A percentile compares a stretch with the other conserved stretches of the same genome.
Evolutionary conservation across 2,888 invertebrate genomes (phyloP).

Genomic region (Eristalinus aeneus): DNA sequence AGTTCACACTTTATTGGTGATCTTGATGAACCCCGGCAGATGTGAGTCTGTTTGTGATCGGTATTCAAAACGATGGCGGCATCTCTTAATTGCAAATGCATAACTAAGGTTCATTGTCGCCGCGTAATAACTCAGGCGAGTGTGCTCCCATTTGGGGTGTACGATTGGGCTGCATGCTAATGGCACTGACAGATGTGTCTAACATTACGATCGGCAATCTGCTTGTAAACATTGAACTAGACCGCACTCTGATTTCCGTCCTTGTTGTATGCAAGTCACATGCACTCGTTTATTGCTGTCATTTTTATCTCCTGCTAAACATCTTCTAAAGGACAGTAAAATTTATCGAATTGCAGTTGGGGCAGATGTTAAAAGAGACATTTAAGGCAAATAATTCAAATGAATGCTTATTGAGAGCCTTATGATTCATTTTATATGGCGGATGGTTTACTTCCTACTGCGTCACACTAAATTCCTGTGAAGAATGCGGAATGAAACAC

Average conservation of each 20-base stretch:
- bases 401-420: neutral
- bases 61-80: neutral
- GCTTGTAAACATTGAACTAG: conserved; percentile 26
- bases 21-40: neutral
- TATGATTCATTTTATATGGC: neutral
- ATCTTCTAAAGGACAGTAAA: neutral
- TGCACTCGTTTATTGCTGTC: neutral
- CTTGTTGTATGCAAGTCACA: neutral
- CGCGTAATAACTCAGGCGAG: neutral
- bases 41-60: neutral
- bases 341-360: neutral
- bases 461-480: neutral
- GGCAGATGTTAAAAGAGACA: neutral
- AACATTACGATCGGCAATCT: conserved; percentile 1
- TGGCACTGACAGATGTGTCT: neutral
- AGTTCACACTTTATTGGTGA: neutral
- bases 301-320: neutral
- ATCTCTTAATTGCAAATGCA: neutral
- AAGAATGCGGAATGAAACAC: too few relatives aligned
- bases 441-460: neutral
- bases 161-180: neutral
- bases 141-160: neutral
- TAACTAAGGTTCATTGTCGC: neutral
- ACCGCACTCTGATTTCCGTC: neutral
- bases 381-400: neutral